phyloP scores from a whole-genome alignment of 2,888 invertebrate species.

The Drosophila demipolita region DNA sequence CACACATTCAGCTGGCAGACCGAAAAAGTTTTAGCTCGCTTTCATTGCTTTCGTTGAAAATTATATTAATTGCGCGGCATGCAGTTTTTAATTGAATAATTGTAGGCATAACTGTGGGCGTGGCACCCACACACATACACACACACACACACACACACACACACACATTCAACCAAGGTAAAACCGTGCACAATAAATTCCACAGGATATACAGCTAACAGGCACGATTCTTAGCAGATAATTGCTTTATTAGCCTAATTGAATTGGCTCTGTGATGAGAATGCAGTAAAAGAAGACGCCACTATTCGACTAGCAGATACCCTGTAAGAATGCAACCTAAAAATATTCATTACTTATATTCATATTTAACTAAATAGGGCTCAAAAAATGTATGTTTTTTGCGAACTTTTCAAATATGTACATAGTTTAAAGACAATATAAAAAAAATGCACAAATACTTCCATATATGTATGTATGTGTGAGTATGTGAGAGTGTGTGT shows the following conservation, averaged over 20 bases:
- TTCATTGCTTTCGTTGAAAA: constrained; percentile 52
- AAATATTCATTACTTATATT: background rate
- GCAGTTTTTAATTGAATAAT: constrained; percentile 78
- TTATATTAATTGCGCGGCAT: constrained; percentile 68
- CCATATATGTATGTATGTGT: no score
- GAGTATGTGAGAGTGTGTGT: no score
- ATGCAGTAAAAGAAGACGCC: background rate
- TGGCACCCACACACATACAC: constrained; percentile 22
- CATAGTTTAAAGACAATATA: no score
- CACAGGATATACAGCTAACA: constrained; percentile 1
- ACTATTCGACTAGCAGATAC: background rate
- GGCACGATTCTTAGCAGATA: background rate
- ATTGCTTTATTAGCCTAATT: constrained; percentile 6
- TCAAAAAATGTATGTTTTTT: background rate
- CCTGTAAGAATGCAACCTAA: background rate
- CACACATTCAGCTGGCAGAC: constrained; percentile 32
- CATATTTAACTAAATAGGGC: background rate
- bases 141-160: constrained; percentile 3
- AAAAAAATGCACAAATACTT: no score
- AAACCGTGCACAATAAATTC: background rate
- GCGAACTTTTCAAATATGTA: no score
- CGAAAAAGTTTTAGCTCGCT: constrained; percentile 51
- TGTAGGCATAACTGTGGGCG: constrained; percentile 59
- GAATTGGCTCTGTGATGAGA: background rate
- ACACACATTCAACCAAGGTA: background rate